A percentile compares a stretch with the other conserved stretches of the same genome.
These are phyloP conservation scores for Galeopterus variegatus DNA, from an alignment of 2,113 vertebrate genomes.

Conservation along the genomic window DNA sequence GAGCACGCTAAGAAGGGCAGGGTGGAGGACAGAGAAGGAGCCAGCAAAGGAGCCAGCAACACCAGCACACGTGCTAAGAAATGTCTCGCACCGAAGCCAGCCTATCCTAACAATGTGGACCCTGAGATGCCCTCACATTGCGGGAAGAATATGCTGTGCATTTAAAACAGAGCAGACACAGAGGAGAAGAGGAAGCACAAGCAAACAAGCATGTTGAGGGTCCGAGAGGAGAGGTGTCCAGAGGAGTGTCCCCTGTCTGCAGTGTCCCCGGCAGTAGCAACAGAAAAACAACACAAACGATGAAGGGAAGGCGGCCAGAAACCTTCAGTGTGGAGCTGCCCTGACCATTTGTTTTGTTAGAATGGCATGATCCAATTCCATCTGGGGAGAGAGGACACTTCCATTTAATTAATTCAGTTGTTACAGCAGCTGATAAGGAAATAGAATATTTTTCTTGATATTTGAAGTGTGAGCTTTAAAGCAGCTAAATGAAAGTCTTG, in stretches of 20 bases:
- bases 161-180: background rate
- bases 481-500: constrained; percentile 14
- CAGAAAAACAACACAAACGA: accelerated
- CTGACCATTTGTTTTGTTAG: background rate
- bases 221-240: background rate
- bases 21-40: background rate
- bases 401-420: background rate
- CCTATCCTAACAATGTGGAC: background rate
- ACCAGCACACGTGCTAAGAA: background rate
- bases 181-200: background rate
- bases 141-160: background rate
- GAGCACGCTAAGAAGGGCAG: background rate
- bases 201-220: background rate
- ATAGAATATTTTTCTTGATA: constrained; percentile 8
- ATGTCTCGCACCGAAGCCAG: background rate
- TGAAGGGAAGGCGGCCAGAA: background rate
- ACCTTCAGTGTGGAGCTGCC: background rate
- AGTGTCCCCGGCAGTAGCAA: background rate
- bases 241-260: no score
- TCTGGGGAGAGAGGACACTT: background rate
- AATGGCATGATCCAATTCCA: background rate
- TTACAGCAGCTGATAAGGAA: background rate
- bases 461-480: background rate
- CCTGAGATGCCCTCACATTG: background rate
- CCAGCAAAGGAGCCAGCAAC: background rate